Percentiles rank a stretch among this genome's conserved stretches.
phyloP scores from a whole-genome alignment of 2,113 vertebrate genomes.

The Aegotheles bennettii region DNA sequence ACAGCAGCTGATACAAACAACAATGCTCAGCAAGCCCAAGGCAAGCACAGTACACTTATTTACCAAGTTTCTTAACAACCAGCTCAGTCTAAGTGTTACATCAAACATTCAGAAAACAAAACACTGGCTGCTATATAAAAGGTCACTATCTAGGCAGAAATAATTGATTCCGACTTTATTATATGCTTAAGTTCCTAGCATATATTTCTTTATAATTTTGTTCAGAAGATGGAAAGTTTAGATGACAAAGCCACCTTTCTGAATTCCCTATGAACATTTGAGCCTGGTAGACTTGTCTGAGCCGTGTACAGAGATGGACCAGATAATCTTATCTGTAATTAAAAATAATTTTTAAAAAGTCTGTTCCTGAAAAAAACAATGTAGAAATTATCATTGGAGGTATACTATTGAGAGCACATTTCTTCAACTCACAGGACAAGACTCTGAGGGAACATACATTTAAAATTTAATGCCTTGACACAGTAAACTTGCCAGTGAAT shows the following conservation, averaged over 20 bases:
- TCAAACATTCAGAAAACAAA: constrained; percentile 1
- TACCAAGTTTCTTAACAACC: neutral
- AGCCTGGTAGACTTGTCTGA: neutral
- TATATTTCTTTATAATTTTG: neutral
- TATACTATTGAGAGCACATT: neutral
- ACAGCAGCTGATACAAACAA: neutral
- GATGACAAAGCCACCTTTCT: neutral
- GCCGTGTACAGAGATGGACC: neutral
- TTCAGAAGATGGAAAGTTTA: neutral
- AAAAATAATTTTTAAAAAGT: neutral
- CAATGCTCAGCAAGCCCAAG: neutral
- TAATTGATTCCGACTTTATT: neutral
- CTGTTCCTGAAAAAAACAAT: neutral
- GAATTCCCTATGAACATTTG: neutral
- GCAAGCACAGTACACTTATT: neutral
- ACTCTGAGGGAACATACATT: neutral
- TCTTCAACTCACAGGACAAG: neutral
- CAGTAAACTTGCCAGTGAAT: neutral
- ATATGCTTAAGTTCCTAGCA: neutral
- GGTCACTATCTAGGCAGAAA: neutral
- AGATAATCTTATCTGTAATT: neutral
- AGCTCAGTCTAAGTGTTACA: neutral
- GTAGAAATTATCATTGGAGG: neutral
- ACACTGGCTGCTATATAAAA: neutral
- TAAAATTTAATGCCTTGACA: neutral